Evolutionary conservation across 2,888 invertebrate genomes (phyloP), one percentile per base, ranked within the genome.

Genomic region (Ditula angustiorana): DNA sequence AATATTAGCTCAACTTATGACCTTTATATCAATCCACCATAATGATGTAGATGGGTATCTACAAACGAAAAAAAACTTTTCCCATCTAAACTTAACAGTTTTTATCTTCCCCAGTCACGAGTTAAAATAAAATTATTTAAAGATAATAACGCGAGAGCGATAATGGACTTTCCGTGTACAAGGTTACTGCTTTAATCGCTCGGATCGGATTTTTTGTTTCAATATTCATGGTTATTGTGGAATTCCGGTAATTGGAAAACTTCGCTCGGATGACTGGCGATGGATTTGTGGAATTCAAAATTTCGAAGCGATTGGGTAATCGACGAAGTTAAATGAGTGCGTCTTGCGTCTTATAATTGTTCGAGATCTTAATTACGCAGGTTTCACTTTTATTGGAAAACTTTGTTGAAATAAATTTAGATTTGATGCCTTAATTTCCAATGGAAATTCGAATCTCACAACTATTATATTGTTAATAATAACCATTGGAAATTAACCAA

Each of bases 1-100:
- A 60, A 58, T 50, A 44, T 49, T 44, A 58, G 16, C 26, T 44
- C 23, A 13, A 24, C 30, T 24, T 47, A 37, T 19, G 11, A 30
- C 35, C 37, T 26, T 52, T 61, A 26, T 63, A 63, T 50, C 56
- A 57, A 56, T 57, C 49, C 30, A 5, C 41, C 41, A 50, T 49
- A 41, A 24, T 41, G 50, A 63, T 52, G 16, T 41, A 41, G 41
- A 41, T 41, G 10, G 41, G 13, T 35, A 56, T 57, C 57, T 61
- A 16, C 33, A 50, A 61, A 61, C 35, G 55, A 33, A 52, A 63
- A 44, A 61, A 59, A 64, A 64, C 58, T 64, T 64, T 64, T 64
- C 59, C 57, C 58, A 64, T 64, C 59, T 59, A 64, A 63, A 63
- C 52, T 63, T 63, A 58, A 62, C 61, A 63, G 59, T 64, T 59